Evolutionary conservation across 2,888 invertebrate genomes (phyloP).

Genomic region (Zygogramma bicolorata): DNA sequence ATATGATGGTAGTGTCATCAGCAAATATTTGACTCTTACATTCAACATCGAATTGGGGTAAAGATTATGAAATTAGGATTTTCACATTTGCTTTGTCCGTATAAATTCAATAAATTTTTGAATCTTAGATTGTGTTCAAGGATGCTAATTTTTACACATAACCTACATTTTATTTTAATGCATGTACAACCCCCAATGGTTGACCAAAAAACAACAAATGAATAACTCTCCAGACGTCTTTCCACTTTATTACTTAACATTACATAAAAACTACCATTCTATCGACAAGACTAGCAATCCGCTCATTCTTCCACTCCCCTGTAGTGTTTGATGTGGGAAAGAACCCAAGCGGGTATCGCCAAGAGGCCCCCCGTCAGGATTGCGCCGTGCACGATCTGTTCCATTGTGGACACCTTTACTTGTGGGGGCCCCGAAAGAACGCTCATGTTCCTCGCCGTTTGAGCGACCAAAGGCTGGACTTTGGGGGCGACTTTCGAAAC

Average conservation of each 20-base stretch:
- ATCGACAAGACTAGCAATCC: neutral
- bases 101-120: too few relatives aligned
- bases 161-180: too few relatives aligned
- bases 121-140: too few relatives aligned
- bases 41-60: too few relatives aligned
- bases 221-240: too few relatives aligned
- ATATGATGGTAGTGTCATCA: too few relatives aligned
- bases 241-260: neutral
- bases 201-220: too few relatives aligned
- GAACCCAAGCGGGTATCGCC: slow-evolving; percentile 61
- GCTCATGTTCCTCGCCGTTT: slow-evolving; percentile 50
- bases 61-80: too few relatives aligned
- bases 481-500: slow-evolving; percentile 37
- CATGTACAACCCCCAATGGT: too few relatives aligned
- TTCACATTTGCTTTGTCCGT: too few relatives aligned
- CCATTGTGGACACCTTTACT: slow-evolving; percentile 55
- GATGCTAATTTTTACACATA: too few relatives aligned
- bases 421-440: slow-evolving; percentile 60
- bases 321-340: slow-evolving; percentile 62
- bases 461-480: slow-evolving; percentile 25
- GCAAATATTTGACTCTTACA: too few relatives aligned
- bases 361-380: slow-evolving; percentile 53
- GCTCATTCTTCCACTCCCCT: slow-evolving; percentile 49
- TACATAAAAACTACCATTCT: neutral
- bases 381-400: slow-evolving; percentile 59